phyloP scores from a whole-genome alignment of 30 jellyfish, hydroid and myxozoan genomes.

The Turritopsis dohrnii region DNA sequence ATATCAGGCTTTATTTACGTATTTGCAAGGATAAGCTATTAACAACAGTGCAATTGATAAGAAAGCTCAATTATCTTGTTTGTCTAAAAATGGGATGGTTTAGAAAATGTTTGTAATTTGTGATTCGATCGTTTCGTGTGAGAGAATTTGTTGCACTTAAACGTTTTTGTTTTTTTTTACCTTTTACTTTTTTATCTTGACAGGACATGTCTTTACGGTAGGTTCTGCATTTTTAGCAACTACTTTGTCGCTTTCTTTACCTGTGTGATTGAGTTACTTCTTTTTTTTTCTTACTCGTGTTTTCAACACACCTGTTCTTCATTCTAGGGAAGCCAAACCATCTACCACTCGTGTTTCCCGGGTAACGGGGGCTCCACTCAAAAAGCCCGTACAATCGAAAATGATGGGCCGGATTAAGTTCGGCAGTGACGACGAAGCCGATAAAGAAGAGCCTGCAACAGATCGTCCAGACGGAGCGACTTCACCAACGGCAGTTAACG shows the following conservation, averaged over 20 bases:
- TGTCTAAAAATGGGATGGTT: background rate
- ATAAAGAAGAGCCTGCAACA: background rate
- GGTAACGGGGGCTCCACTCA: conserved; percentile 34
- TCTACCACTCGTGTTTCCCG: conserved; percentile 3
- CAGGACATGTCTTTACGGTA: too few species aligned
- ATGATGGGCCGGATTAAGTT: conserved; percentile 41
- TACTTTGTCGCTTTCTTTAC: background rate
- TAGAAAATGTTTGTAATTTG: background rate
- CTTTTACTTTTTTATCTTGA: too few species aligned
- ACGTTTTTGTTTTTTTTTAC: too few species aligned
- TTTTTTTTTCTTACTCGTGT: background rate
- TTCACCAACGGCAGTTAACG: conserved; percentile 8
- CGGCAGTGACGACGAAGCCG: conserved; percentile 36
- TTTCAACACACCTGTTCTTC: too few species aligned
- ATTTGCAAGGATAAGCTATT: background rate
- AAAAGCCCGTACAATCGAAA: conserved; percentile 28
- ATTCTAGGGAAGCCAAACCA: background rate
- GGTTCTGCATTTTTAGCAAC: too few species aligned
- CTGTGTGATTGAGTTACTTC: background rate
- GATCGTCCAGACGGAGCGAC: background rate
- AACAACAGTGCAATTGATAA: background rate
- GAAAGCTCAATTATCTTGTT: background rate
- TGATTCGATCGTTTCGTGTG: background rate
- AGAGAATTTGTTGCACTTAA: too few species aligned
- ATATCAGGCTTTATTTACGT: background rate